Evolutionary conservation across 2,888 invertebrate species (phyloP), one percentile per base, ranked within the genome.

Genomic region (Agrochola lota): DNA sequence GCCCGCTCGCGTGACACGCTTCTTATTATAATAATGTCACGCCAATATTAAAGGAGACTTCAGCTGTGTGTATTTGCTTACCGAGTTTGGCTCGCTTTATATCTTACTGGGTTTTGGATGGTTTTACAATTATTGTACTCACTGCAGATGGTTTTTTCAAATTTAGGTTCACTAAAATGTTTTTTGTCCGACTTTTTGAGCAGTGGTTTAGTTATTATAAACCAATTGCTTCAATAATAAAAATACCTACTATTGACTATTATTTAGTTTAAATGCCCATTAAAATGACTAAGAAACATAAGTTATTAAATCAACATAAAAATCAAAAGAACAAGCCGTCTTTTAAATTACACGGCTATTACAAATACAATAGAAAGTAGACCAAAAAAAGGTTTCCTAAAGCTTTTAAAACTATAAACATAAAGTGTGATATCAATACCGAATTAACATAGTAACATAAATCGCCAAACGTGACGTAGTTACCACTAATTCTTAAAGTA

Each of bases 401-500:
- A 82, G 72, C 90, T 88, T 86, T 89, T 84, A 87, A 89, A 90
- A 88, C 87, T 89, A 90, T 84, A 89, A 88, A 88, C 82, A 81
- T 85, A 89, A 89, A 90, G 91, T 90, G 91, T 91, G 90, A 94
- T 93, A 93, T 91, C 92, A 92, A 93, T 93, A 93, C 90, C 83
- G 89, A 93, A 95, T 94, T 95, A 94, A 90, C 93, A 93, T 93
- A 93, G 88, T 85, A 88, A 93, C 93, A 94, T 94, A 94, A 94
- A 94, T 94, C 92, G 92, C 92, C 91, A 89, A 86, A 88, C 92
- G 90, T 92, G 91, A 89, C 91, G 92, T 91, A 93, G 92, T 94
- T 93, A 93, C 94, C 92, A 95, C 95, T 96, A 95, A 96, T 96
- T 94, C 94, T 91, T 92, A 96, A 96, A 96, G 96, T 94, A 96